Conservation (phyloP, 2,113 vertebrate species). For the Chascanopsetta lugubris region DNA sequence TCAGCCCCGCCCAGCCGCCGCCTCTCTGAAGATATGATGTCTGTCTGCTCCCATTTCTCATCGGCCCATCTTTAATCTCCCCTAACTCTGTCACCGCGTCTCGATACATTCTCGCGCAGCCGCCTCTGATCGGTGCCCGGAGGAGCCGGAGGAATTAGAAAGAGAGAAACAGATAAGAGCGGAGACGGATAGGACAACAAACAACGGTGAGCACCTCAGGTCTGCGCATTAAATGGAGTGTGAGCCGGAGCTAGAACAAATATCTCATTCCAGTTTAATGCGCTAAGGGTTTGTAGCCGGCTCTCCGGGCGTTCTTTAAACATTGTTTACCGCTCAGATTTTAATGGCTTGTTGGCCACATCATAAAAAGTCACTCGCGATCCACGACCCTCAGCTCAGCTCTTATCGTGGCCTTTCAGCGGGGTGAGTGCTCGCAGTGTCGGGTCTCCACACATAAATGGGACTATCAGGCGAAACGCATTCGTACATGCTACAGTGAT, state of each 20-base stretch:
- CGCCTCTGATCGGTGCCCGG: slow-evolving; percentile 52
- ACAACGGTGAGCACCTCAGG: slow-evolving; percentile 45
- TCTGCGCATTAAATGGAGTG: slow-evolving; percentile 53
- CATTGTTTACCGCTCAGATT: slow-evolving; percentile 70
- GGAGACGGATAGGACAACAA: slow-evolving; percentile 53
- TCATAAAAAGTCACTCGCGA: slow-evolving; percentile 68
- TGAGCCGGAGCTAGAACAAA: slow-evolving; percentile 57
- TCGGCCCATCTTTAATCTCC: slow-evolving; percentile 45
- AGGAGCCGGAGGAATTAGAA: slow-evolving; percentile 55
- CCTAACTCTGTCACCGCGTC: slow-evolving; percentile 49
- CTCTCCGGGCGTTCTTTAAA: slow-evolving; percentile 61
- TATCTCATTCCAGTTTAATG: slow-evolving; percentile 64
- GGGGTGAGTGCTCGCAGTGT: slow-evolving; percentile 24
- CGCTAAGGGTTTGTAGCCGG: slow-evolving; percentile 31
- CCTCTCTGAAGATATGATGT: slow-evolving; percentile 52
- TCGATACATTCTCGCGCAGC: slow-evolving; percentile 54
- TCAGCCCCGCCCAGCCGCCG: slow-evolving; percentile 43
- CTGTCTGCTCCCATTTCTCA: slow-evolving; percentile 60
- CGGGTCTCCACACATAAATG: slow-evolving; percentile 48
- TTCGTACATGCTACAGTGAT: slow-evolving; percentile 49
- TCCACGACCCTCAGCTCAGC: slow-evolving; percentile 57
- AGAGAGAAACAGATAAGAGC: slow-evolving; percentile 53
- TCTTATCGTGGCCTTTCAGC: slow-evolving; percentile 69
- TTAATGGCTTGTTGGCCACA: slow-evolving; percentile 73
- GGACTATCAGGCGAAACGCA: slow-evolving; percentile 55